Percentiles rank a stretch among this genome's conserved stretches.
Conservation (phyloP, 2,888 invertebrate species). For the Escarpia spicata region DNA sequence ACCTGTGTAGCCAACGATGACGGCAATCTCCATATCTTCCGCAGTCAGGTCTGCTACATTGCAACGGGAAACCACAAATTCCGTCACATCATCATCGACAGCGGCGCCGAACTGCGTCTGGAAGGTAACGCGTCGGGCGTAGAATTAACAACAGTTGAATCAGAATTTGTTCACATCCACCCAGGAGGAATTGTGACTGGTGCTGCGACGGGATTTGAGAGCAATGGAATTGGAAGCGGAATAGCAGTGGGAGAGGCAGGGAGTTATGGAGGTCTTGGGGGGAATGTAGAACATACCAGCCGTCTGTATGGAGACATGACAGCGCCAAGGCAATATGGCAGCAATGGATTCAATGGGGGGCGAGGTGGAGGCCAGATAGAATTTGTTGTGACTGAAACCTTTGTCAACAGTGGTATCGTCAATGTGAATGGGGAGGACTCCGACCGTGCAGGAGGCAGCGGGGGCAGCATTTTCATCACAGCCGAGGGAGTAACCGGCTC, state of each 20-base stretch:
- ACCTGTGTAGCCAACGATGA: background rate
- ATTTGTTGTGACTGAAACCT: background rate
- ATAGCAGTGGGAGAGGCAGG: slow-evolving; percentile 40
- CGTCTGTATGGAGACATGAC: slow-evolving; percentile 45
- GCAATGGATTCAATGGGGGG: slow-evolving; percentile 35
- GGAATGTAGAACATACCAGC: slow-evolving; percentile 34
- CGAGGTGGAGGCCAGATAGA: slow-evolving; percentile 41
- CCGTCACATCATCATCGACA: slow-evolving; percentile 43
- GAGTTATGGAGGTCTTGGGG: slow-evolving; percentile 46
- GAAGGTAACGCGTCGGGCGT: slow-evolving; percentile 42
- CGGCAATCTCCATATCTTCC: background rate
- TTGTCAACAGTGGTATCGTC: background rate
- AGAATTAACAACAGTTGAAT: slow-evolving; percentile 43
- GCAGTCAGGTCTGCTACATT: background rate
- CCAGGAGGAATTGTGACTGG: slow-evolving; percentile 45
- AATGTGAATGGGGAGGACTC: background rate
- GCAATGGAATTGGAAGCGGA: slow-evolving; percentile 43
- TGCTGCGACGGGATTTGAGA: slow-evolving; percentile 43
- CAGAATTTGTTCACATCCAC: slow-evolving; percentile 42
- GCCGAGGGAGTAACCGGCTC: background rate
- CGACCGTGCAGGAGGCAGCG: background rate
- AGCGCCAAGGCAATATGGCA: slow-evolving; percentile 46
- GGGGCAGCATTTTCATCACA: background rate
- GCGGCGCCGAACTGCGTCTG: slow-evolving; percentile 44
- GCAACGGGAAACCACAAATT: slow-evolving; percentile 34